Conservation (phyloP, 2,797 vertebrate genomes). For the Amblyraja radiata region DNA sequence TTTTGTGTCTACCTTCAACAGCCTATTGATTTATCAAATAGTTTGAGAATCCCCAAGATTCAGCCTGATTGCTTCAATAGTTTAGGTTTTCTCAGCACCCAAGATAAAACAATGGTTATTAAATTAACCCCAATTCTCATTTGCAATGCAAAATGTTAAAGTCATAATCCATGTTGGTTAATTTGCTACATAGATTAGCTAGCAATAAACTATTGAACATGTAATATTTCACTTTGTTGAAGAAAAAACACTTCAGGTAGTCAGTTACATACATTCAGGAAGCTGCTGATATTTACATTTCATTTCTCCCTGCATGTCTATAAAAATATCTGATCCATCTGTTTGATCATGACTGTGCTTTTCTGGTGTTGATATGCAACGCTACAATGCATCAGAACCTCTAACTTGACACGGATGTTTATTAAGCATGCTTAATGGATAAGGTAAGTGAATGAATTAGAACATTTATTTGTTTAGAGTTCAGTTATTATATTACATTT, state of each 20-base stretch:
- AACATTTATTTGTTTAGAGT: too few species aligned
- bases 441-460: too few species aligned
- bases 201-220: not conserved
- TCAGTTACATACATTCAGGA: not conserved
- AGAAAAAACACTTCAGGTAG: not conserved
- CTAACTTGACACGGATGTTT: too few species aligned
- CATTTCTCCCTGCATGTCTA: not conserved
- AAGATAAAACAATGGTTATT: not conserved
- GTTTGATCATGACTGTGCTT: too few species aligned
- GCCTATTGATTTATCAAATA: not conserved
- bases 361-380: too few species aligned
- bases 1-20: too few species aligned
- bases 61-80: not conserved
- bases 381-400: too few species aligned
- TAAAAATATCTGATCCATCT: not conserved
- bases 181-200: not conserved
- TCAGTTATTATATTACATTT: too few species aligned
- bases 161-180: not conserved
- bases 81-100: not conserved
- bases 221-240: not conserved
- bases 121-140: not conserved
- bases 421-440: too few species aligned
- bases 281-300: slow-evolving; percentile 16
- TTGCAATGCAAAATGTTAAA: not conserved
- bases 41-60: not conserved